Evolutionary conservation across 2,888 invertebrate species (phyloP).

Genomic region (Lomographa bimaculata): DNA sequence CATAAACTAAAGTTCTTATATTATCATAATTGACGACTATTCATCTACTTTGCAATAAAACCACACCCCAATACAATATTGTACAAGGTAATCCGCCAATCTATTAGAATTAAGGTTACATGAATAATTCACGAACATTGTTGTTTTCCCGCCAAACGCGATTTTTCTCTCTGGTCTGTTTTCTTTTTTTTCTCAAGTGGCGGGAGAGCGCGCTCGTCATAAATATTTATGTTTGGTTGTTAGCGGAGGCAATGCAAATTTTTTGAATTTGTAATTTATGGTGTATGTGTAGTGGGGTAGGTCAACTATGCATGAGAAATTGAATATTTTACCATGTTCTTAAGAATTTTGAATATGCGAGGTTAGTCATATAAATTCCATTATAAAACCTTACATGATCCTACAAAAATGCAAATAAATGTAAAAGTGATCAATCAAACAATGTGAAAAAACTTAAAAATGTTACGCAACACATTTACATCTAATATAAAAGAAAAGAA

Average conservation of each 20-base stretch:
- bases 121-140: constrained; percentile 69
- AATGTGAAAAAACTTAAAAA: too few species aligned
- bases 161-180: constrained; percentile 29
- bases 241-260: constrained; percentile 46
- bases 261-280: constrained; percentile 46
- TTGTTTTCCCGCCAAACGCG: constrained; percentile 61
- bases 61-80: constrained; percentile 16
- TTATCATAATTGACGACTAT: constrained; percentile 31
- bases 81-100: constrained; percentile 39
- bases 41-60: too few species aligned
- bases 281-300: constrained; percentile 4
- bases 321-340: too few species aligned
- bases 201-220: constrained; percentile 42
- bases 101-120: constrained; percentile 55
- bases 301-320: constrained; percentile 15
- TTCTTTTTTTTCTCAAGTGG: constrained; percentile 38
- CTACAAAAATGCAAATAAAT: too few species aligned
- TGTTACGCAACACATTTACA: too few species aligned
- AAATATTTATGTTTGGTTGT: constrained; percentile 55
- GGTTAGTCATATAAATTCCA: too few species aligned
- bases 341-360: too few species aligned
- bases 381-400: too few species aligned
- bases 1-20: too few species aligned
- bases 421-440: too few species aligned
- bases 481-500: too few species aligned